Conservation (phyloP, 2,797 vertebrate genomes). For the Neopelma chrysocephalum region DNA sequence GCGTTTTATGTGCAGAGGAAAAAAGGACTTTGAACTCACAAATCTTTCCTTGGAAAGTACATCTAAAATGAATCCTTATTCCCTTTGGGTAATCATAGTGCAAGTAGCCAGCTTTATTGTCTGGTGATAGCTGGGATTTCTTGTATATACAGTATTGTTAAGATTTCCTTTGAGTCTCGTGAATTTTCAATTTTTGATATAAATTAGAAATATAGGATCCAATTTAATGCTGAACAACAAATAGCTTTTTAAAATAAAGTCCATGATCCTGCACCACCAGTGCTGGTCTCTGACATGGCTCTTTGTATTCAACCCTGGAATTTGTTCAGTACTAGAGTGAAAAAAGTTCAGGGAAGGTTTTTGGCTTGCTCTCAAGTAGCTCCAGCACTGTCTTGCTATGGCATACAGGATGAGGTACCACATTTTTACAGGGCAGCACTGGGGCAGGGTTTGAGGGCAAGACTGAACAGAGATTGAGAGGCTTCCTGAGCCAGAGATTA, state of each 20-base stretch:
- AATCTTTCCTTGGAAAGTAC: constrained; percentile 19
- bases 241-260: not conserved
- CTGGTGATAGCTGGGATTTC: constrained; percentile 14
- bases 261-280: not conserved
- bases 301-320: not conserved
- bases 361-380: not conserved
- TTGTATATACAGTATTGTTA: not conserved
- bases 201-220: not conserved
- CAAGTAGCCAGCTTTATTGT: constrained; percentile 30
- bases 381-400: not conserved
- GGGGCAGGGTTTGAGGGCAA: not conserved
- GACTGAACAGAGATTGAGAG: not conserved
- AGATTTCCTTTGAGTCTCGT: constrained; percentile 24
- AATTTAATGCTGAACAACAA: not conserved
- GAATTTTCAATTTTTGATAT: constrained; percentile 29
- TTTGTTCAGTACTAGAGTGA: not conserved
- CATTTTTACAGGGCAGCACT: not conserved
- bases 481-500: not conserved
- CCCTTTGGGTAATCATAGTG: not conserved
- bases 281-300: not conserved
- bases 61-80: constrained; percentile 19
- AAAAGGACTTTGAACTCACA: constrained; percentile 4
- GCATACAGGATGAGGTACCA: not conserved
- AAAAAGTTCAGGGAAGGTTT: not conserved
- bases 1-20: not conserved